Percentiles rank a stretch among this genome's conserved stretches.
phyloP scores from a whole-genome alignment of 2,797 vertebrate species.

The Varecia variegata region DNA sequence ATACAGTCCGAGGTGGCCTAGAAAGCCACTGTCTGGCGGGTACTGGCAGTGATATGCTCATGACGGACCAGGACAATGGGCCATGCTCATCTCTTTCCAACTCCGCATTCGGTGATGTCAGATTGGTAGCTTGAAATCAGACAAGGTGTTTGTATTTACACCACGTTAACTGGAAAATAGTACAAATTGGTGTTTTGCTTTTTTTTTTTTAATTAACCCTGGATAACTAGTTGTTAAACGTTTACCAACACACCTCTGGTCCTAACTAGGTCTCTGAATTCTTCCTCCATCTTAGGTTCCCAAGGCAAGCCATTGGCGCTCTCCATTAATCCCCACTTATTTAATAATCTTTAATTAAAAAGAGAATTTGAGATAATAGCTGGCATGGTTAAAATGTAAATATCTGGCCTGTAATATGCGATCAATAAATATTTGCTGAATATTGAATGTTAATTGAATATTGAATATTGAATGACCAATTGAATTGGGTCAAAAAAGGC shows the following conservation, averaged over 20 bases:
- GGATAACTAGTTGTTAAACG: not conserved
- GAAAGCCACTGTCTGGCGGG: not conserved
- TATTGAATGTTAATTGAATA: not conserved
- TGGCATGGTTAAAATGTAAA: not conserved
- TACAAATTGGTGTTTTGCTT: not conserved
- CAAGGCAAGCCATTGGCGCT: not conserved
- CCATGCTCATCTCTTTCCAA: not conserved
- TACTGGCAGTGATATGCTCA: not conserved
- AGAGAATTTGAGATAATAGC: not conserved
- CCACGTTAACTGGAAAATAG: not conserved
- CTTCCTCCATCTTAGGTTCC: not conserved
- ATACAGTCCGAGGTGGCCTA: not conserved
- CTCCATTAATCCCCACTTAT: not conserved
- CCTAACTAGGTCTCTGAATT: not conserved
- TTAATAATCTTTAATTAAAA: slow-evolving; percentile 31
- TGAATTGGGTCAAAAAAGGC: not conserved
- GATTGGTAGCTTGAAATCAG: not conserved
- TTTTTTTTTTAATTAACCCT: not conserved
- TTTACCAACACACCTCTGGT: not conserved
- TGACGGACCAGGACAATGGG: not conserved
- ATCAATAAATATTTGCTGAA: not conserved
- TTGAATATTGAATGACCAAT: not conserved
- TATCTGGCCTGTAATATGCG: not conserved
- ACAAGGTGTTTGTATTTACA: not conserved
- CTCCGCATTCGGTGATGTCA: not conserved